A percentile compares a stretch with the other conserved stretches of the same genome.
phyloP scores from a whole-genome alignment of 2,888 invertebrate species.

The Mythimna albipuncta region DNA sequence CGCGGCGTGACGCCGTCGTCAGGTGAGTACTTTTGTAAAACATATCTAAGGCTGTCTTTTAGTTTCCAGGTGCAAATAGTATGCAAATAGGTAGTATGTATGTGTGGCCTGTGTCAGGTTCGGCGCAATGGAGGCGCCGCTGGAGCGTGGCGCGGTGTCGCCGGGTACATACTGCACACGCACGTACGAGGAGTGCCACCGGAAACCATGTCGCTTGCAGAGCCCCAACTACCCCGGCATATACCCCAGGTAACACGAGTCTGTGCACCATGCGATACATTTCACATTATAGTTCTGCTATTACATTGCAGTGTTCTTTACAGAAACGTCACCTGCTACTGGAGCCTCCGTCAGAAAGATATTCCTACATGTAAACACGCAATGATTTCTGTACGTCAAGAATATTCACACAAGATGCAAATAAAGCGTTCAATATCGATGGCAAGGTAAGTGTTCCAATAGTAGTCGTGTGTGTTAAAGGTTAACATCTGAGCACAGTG shows the following conservation, averaged over 20 bases:
- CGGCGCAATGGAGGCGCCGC: constrained; percentile 93
- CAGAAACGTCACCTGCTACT: constrained; percentile 97
- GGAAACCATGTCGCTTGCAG: constrained; percentile 96
- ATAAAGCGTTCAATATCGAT: constrained; percentile 92
- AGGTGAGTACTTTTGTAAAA: constrained; percentile 80
- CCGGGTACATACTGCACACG: constrained; percentile 96
- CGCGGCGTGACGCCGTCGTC: constrained; percentile 95
- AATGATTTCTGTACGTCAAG: constrained; percentile 96
- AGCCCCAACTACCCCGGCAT: constrained; percentile 98
- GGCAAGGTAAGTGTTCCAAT: constrained; percentile 86
- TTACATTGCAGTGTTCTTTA: background rate
- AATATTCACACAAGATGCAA: constrained; percentile 93
- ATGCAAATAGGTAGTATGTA: background rate
- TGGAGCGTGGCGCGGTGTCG: constrained; percentile 96
- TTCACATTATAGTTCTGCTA: background rate
- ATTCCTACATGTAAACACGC: constrained; percentile 97
- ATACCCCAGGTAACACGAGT: constrained; percentile 90
- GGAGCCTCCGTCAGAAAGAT: constrained; percentile 96
- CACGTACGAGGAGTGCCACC: constrained; percentile 96
- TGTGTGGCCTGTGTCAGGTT: constrained; percentile 85
- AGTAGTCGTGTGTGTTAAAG: background rate
- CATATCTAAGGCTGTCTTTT: no score
- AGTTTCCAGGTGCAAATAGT: background rate
- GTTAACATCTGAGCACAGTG: background rate
- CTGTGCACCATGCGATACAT: no score